A percentile compares a stretch with the other conserved stretches of the same genome.
Evolutionary conservation across 2,797 vertebrate genomes (phyloP).

Genomic region (Enteromius treurensis): DNA sequence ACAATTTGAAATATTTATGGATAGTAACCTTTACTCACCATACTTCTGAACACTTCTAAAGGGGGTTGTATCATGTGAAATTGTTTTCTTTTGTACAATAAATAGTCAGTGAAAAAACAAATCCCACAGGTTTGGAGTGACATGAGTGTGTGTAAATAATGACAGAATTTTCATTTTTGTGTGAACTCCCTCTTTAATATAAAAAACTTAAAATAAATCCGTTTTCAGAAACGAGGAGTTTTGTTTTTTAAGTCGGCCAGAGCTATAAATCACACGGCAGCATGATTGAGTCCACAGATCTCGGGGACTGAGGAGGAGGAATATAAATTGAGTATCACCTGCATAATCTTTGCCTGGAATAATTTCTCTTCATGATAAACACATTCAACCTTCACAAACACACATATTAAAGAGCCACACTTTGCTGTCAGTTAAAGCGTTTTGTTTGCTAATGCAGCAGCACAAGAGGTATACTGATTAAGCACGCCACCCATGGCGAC

Average conservation of each 20-base stretch:
- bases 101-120: not conserved
- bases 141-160: not conserved
- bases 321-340: conserved; percentile 58
- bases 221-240: conserved; percentile 6
- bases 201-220: conserved; percentile 12
- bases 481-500: conserved; percentile 45
- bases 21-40: not conserved
- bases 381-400: conserved; percentile 20
- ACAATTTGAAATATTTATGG: not conserved
- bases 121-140: not conserved
- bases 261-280: conserved; percentile 41
- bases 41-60: not conserved
- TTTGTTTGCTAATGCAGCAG: conserved; percentile 54
- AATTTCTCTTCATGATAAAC: conserved; percentile 59
- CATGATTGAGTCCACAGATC: conserved; percentile 52
- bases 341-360: conserved; percentile 53
- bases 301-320: conserved; percentile 47
- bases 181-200: not conserved
- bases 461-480: conserved; percentile 47
- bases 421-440: conserved; percentile 37
- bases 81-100: not conserved
- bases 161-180: not conserved
- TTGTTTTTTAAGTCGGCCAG: not conserved
- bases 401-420: conserved; percentile 23
- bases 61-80: not conserved